Evolutionary conservation across 2,797 vertebrate species (phyloP).

Genomic region (Crax fasciolata): DNA sequence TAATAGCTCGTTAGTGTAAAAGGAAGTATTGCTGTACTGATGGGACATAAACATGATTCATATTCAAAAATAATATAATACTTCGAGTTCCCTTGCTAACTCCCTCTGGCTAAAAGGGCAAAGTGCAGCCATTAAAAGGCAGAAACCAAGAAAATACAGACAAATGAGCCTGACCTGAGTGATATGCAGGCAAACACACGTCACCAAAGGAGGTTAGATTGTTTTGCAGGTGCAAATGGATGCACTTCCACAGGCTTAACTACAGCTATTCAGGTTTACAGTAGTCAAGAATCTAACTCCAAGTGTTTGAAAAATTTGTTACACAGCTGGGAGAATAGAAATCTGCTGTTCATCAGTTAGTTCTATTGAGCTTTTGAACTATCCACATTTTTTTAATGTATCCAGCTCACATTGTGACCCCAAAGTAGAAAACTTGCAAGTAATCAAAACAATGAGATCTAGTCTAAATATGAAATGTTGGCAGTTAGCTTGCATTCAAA

Average conservation of each 20-base stretch:
- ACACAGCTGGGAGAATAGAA: not conserved
- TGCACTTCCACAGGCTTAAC: not conserved
- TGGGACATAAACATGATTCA: slow-evolving; percentile 46
- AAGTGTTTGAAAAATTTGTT: not conserved
- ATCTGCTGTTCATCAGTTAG: not conserved
- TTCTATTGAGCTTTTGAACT: not conserved
- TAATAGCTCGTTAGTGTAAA: slow-evolving; percentile 32
- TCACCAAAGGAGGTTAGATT: not conserved
- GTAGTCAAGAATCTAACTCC: not conserved
- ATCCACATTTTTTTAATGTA: not conserved
- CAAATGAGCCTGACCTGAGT: slow-evolving; percentile 6
- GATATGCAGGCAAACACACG: not conserved
- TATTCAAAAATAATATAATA: slow-evolving; percentile 33
- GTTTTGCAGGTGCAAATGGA: not conserved
- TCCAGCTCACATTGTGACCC: not conserved
- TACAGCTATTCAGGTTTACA: not conserved
- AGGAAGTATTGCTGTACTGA: not conserved
- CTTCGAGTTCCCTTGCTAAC: slow-evolving; percentile 1
- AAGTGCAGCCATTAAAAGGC: slow-evolving; percentile 21
- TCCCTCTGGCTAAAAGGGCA: slow-evolving; percentile 13
- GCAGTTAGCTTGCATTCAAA: not conserved
- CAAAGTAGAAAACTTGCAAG: not conserved
- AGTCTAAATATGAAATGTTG: not conserved
- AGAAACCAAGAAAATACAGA: slow-evolving; percentile 21
- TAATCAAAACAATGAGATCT: not conserved